Conservation (phyloP, 2,797 vertebrate species). For the Tamandua tetradactyla region DNA sequence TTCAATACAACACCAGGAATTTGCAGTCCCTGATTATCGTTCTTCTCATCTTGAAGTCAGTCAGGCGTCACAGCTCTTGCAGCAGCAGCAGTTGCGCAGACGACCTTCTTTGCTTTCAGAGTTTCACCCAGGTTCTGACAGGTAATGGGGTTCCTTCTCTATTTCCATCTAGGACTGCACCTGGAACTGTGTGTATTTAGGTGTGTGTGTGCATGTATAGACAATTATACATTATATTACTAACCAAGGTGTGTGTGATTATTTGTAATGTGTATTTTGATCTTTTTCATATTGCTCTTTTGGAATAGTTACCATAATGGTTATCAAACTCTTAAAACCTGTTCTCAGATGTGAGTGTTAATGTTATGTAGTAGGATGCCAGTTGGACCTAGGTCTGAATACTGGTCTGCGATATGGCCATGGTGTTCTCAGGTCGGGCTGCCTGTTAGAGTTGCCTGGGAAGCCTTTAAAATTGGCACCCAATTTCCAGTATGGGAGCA, state of each 20-base stretch:
- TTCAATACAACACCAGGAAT: slow-evolving; percentile 88
- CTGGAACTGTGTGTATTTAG: not conserved
- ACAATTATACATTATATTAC: not conserved
- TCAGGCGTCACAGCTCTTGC: slow-evolving; percentile 87
- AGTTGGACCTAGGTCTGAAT: not conserved
- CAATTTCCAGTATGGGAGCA: not conserved
- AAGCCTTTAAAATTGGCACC: not conserved
- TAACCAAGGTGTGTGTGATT: not conserved
- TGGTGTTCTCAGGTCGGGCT: not conserved
- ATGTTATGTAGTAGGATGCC: not conserved
- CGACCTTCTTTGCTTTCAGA: slow-evolving; percentile 97
- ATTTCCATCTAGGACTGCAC: not conserved
- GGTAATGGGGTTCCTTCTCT: slow-evolving; percentile 84
- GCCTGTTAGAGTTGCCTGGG: not conserved
- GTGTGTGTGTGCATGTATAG: not conserved
- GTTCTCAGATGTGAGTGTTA: not conserved
- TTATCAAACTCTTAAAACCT: slow-evolving; percentile 8
- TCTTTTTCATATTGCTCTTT: slow-evolving; percentile 22
- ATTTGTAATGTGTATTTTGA: slow-evolving; percentile 36
- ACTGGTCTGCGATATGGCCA: not conserved
- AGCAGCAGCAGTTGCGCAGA: slow-evolving; percentile 90
- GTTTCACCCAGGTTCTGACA: slow-evolving; percentile 96
- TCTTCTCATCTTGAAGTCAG: slow-evolving; percentile 91
- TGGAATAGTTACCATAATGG: not conserved
- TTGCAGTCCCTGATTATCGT: slow-evolving; percentile 94